Conservation (phyloP, 2,797 vertebrate genomes). For the Melanotaenia trifasciata region DNA sequence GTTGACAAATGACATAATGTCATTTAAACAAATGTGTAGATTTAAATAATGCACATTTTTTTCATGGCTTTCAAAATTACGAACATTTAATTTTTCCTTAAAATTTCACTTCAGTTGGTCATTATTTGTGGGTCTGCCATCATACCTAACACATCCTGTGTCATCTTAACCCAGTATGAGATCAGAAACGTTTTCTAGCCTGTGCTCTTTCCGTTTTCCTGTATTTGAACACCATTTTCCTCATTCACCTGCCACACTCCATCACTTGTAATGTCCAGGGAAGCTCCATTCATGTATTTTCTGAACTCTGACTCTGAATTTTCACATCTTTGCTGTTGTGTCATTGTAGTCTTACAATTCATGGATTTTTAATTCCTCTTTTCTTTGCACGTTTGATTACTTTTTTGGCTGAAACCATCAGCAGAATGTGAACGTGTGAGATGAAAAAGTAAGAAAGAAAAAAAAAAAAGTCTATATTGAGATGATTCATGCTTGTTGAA, state of each 20-base stretch:
- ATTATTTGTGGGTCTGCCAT: too few relatives aligned
- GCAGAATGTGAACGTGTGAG: slow-evolving; percentile 24
- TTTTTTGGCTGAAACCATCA: slow-evolving; percentile 40
- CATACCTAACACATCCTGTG: too few relatives aligned
- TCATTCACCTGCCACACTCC: not conserved
- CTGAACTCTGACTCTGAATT: slow-evolving; percentile 27
- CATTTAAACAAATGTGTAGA: too few relatives aligned
- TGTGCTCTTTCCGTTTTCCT: not conserved
- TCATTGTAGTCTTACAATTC: slow-evolving; percentile 9
- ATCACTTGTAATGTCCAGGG: slow-evolving; percentile 7
- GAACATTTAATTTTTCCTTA: not conserved
- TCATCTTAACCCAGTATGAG: not conserved
- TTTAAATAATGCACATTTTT: too few relatives aligned
- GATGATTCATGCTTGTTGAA: slow-evolving; percentile 71
- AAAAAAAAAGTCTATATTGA: slow-evolving; percentile 15
- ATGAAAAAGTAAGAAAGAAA: not conserved
- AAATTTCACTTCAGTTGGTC: not conserved
- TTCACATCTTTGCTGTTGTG: slow-evolving; percentile 32
- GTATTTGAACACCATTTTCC: not conserved
- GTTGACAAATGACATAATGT: too few relatives aligned
- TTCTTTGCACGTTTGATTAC: slow-evolving; percentile 29
- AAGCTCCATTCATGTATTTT: not conserved
- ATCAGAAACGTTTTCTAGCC: slow-evolving; percentile 1
- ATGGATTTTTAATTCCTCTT: slow-evolving; percentile 22
- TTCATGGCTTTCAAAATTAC: too few relatives aligned